Evolutionary conservation across 2,113 vertebrate species (phyloP), one percentile per base, ranked within the genome.

Genomic region (Saimiri boliviensis): DNA sequence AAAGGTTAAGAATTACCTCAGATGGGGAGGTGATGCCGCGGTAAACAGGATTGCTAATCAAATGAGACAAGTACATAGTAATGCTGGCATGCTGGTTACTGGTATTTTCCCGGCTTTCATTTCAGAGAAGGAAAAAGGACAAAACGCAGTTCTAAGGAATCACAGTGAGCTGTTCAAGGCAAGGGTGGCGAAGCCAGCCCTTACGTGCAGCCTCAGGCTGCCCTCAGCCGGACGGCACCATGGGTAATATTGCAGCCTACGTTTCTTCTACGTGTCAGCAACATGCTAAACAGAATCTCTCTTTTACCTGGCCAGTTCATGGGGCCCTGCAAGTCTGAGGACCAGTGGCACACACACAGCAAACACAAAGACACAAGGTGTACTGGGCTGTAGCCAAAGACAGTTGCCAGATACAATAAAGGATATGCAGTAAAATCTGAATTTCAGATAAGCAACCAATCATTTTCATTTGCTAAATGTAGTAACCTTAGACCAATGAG

Each of bases 381-480:
- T 4, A 3, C 20, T 5, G 20, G 17, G 8, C 30, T 4, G 2
- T 7, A n/a, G 40, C 14, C 71, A 68, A 45, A 40, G 47, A 86
- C 27, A 27, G 10, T 6, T 47, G 80, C 74, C 60, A 73, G 60
- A 66, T 32, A 56, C 85, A 45, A 52, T 2, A 54, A 21, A 16
- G 74, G 76, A 60, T 17, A 16, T 5, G 13, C 52, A 47, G 23
- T 32, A 35, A 40, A 77, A 70, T 27, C 5, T 47, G 40, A 47
- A 77, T 54, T 16, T 74, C 70, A 40, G 79, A 68, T 77, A 60
- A 86, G 58, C 58, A 86, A 42, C 35, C 74, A 86, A 70, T 58
- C 42, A 94, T 92, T 88, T 92, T 92, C 52, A 91, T 77, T 52
- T n/a, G 73, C 42, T 89, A 81, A 89, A 52, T 49, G 79, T 2